Conservation (phyloP, 2,888 invertebrate genomes). For the Teleogryllus oceanicus region DNA sequence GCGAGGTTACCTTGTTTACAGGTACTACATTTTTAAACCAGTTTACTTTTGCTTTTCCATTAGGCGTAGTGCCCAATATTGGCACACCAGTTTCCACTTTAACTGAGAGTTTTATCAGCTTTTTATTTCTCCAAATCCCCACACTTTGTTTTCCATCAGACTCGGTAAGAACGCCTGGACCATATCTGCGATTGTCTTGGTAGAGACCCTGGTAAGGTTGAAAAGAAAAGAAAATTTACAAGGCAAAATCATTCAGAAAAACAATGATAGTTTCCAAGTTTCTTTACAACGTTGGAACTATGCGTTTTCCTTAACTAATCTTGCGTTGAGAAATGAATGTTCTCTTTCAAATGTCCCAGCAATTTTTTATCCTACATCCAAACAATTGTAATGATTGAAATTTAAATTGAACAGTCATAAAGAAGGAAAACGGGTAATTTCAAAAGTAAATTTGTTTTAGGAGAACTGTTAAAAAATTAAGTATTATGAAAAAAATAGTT, state of each 20-base stretch:
- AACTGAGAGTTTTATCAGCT: constrained; percentile 48
- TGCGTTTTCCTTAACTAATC: too few species aligned
- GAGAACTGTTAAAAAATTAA: too few species aligned
- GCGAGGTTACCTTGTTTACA: neutral
- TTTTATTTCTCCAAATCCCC: constrained; percentile 55
- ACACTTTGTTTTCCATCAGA: constrained; percentile 52
- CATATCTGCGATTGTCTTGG: constrained; percentile 53
- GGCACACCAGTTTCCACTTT: neutral
- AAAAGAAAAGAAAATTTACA: neutral
- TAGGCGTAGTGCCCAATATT: neutral
- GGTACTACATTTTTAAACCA: neutral
- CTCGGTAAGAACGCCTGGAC: constrained; percentile 55
- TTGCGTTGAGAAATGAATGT: too few species aligned
- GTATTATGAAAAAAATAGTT: too few species aligned
- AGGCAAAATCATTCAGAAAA: neutral
- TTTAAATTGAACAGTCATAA: too few species aligned
- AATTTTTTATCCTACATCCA: too few species aligned
- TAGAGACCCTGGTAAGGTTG: constrained; percentile 50
- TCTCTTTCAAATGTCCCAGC: too few species aligned
- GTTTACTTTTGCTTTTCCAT: neutral
- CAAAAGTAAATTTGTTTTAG: too few species aligned
- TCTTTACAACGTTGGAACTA: too few species aligned
- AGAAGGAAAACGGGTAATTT: too few species aligned
- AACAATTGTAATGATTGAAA: too few species aligned
- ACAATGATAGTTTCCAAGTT: too few species aligned